phyloP scores from a whole-genome alignment of 2,888 invertebrate genomes.

The Melinopterus prodromus region DNA sequence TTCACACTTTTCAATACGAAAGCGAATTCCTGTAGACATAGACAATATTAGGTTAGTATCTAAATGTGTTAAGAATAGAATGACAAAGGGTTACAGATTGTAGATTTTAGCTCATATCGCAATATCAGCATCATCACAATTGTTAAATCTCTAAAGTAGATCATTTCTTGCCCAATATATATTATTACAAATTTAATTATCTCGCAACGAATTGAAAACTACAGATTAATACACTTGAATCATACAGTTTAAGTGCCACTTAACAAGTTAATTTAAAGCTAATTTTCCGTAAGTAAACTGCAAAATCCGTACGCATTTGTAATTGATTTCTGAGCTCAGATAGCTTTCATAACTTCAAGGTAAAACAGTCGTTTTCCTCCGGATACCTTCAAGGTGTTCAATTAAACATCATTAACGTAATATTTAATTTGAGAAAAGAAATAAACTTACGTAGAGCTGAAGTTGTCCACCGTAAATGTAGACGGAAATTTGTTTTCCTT shows the following conservation, averaged over 20 bases:
- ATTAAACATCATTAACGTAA: conserved; percentile 13
- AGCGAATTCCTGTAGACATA: neutral
- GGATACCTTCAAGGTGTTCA: conserved; percentile 28
- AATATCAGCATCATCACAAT: neutral
- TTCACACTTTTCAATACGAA: neutral
- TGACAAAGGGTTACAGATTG: neutral
- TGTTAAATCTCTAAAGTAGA: neutral
- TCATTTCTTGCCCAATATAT: neutral
- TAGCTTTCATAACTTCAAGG: conserved; percentile 33
- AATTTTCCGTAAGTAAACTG: neutral
- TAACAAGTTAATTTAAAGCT: too few species aligned
- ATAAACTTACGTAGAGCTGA: conserved; percentile 58
- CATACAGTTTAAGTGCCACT: neutral
- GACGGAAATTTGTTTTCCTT: conserved; percentile 55
- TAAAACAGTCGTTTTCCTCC: conserved; percentile 21
- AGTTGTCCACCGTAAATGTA: conserved; percentile 56
- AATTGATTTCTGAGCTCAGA: neutral
- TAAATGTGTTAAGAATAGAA: too few species aligned
- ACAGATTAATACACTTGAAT: neutral
- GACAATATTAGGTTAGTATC: neutral
- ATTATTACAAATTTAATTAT: neutral
- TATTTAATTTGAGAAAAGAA: conserved; percentile 10
- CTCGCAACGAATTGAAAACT: neutral
- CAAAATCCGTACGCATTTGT: neutral
- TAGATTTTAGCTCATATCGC: neutral